Evolutionary conservation across 2,797 vertebrate genomes (phyloP).

Genomic region (Graptemys geographica): DNA sequence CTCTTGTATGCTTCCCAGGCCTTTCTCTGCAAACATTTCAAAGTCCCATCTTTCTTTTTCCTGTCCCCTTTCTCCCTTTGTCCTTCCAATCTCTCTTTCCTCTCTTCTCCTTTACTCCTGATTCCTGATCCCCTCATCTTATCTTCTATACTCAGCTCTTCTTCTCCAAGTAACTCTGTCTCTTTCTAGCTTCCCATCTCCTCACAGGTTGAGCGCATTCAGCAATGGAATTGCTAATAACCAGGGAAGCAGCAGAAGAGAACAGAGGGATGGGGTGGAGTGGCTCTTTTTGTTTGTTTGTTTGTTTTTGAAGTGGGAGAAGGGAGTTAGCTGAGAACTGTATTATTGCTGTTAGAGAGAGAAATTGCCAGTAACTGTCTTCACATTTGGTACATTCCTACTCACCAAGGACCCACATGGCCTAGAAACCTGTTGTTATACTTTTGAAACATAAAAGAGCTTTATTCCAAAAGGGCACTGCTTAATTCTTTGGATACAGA

Average conservation of each 20-base stretch:
- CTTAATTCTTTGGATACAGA: neutral
- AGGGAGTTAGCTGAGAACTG: neutral
- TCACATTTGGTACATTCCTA: neutral
- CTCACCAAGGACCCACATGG: neutral
- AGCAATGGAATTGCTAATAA: neutral
- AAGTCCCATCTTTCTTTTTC: neutral
- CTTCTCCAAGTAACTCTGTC: neutral
- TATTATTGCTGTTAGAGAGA: neutral
- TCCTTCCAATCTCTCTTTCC: neutral
- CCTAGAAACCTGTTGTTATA: neutral
- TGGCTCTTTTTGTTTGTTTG: neutral
- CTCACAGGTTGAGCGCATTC: fast-evolving
- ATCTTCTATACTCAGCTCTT: neutral
- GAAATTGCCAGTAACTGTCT: neutral
- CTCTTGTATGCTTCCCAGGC: too few species aligned
- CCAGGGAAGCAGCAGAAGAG: neutral
- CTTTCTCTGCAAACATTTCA: neutral
- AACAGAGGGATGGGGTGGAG: neutral
- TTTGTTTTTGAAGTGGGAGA: neutral
- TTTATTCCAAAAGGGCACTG: neutral
- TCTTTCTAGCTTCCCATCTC: slow-evolving; percentile 5
- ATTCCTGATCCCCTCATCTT: neutral
- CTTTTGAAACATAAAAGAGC: neutral
- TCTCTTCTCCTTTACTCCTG: neutral
- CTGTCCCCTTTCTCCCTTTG: neutral